phyloP scores from a whole-genome alignment of 2,888 invertebrate species.

The Apotomis turbidana region DNA sequence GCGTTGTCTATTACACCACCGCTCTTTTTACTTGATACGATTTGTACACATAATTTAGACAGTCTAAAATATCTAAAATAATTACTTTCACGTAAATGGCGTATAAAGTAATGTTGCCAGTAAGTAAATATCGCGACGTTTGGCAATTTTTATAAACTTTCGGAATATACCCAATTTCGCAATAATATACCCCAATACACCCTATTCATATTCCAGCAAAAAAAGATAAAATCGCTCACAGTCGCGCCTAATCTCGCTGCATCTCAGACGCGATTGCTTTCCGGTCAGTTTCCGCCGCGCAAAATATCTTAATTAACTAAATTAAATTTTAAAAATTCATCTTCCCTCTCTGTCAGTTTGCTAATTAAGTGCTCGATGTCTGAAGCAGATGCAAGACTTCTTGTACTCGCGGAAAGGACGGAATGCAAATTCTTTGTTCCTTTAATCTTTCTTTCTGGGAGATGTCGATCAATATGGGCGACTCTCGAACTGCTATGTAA shows the following conservation, averaged over 20 bases:
- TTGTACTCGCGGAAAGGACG: conserved; percentile 12
- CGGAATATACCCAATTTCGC: too few relatives aligned
- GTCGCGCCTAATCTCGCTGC: conserved; percentile 1
- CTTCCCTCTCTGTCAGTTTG: conserved; percentile 57
- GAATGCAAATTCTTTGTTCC: conserved; percentile 28
- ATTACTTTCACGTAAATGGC: too few relatives aligned
- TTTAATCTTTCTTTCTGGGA: not conserved
- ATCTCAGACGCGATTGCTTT: conserved; percentile 52
- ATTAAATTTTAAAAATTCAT: conserved; percentile 68
- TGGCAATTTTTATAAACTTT: too few relatives aligned
- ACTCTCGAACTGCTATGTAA: not conserved
- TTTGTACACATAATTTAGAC: too few relatives aligned
- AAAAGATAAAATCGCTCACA: conserved; percentile 9
- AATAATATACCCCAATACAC: too few relatives aligned
- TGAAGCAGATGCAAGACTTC: conserved; percentile 38
- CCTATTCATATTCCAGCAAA: not conserved
- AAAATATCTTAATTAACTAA: conserved; percentile 70
- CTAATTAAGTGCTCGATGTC: conserved; percentile 58
- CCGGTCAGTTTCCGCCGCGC: conserved; percentile 53
- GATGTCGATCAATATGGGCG: not conserved
- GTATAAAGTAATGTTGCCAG: too few relatives aligned
- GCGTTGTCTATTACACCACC: too few relatives aligned
- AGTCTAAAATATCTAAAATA: too few relatives aligned
- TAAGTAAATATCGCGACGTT: too few relatives aligned
- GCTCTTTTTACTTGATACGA: too few relatives aligned